Base-by-base conservation (phyloP, 2,113 vertebrate genomes). In the Eptatretus burgeri region DNA sequence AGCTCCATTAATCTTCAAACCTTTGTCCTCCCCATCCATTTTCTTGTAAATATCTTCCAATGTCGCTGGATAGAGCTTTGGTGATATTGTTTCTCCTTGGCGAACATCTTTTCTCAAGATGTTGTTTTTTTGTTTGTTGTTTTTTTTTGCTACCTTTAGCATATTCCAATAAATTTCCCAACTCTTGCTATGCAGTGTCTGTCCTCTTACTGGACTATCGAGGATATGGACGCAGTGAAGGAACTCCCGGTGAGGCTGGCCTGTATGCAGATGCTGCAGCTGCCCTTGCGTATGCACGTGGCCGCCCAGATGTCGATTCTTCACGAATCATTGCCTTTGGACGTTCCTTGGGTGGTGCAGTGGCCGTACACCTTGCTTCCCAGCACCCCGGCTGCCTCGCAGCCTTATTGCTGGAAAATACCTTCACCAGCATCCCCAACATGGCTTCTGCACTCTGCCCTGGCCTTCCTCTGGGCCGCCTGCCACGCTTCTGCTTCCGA, bases 391-490 rank as follows among this genome's bases (percentile, higher is more conserved):
- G 56, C 10, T n/a, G n/a, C 52, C 83, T 98, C 68, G 84, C 85
- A 52, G 91, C 89, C 69, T 77, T 96, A 41, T 76, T 98, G 71
- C 81, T 93, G 64, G 91, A 98, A 75, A 98, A 98, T 79, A 98
- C 91, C 60, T 98, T 98, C 73, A 77, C 95, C 68, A 96, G 89
- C 72, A 98, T 98, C 76, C 91, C 91, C 1, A 85, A 96, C 68
- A 96, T 98, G 91, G 89, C 91, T 68, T 79, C 84, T 65, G 93
- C 93, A 52, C 82, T 96, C 68, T 98, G 95, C 73, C 85, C 93
- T 64, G 91, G 95, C 74, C 74, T 98, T 67, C 88, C 93, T 2
- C 82, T 94, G 82, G 81, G 84, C 1, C 81, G 86, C 68, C 81
- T 98, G 71, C 93, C 93, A 3, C 72, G 93, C 66, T 98, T 85